Base-by-base conservation (phyloP, 2,797 vertebrate genomes). In the Heterohyrax brucei region DNA sequence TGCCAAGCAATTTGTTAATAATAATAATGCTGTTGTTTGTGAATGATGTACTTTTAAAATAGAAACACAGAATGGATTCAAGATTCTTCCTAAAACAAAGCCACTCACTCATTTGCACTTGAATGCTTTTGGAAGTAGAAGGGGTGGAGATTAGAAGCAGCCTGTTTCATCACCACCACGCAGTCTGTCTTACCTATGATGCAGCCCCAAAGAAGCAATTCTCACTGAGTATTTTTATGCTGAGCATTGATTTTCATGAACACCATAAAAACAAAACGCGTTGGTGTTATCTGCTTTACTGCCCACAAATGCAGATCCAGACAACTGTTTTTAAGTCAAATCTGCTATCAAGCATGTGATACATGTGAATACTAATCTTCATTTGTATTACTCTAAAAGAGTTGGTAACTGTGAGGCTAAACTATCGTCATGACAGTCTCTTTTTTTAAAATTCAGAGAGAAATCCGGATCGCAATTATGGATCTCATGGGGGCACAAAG, bases 371-470 rank as follows among this genome's bases (percentile, higher is more conserved):
- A 79, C 84, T 95, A 89, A 96, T 87, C 73, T 96, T 96, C 80
- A 93, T 91, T 92, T 94, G 80, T 76, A 89, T 84, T 80, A 90
- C 82, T 89, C 56, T 62, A 5, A 59, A 86, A 79, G 80, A 94
- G 62, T 7, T 72, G 56, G 95, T 86, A 95, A 70, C 75, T 84
- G 70, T 73, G 90, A 44, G 83, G 72, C 94, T 84, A 87, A 96
- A 85, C 77, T 73, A 83, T 91, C 75, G 91, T 93, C 75, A 81
- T n/a, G 79, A 94, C 76, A 75, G 72, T 87, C 48, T 87, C 86
- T 94, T 96, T 81, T 96, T 97, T 93, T 83, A 79, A n/a, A 96
- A 90, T 86, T 93, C 39, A 66, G 80, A 96, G 86, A 95, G 92
- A 62, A 96, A 96, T 21, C 87, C 28, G 70, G n/a, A 83, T 93